Conservation (phyloP, 37 sponge, comb jelly and placozoan species). For the Cliona cf. orientalis region DNA sequence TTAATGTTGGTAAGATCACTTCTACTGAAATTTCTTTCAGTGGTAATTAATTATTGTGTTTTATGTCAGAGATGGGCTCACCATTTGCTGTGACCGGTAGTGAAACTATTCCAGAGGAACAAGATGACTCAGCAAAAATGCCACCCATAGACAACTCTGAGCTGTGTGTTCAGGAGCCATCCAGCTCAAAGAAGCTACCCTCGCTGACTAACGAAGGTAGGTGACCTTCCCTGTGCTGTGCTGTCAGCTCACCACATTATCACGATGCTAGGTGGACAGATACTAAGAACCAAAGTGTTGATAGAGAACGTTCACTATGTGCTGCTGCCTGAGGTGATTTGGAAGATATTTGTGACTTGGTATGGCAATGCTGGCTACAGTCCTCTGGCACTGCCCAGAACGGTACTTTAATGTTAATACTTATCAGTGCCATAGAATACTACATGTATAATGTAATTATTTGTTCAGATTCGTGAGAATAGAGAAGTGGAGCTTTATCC, state of each 20-base stretch:
- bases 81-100: background rate
- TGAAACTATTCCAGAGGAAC: background rate
- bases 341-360: slow-evolving; percentile 88
- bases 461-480: slow-evolving; percentile 11
- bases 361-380: slow-evolving; percentile 58
- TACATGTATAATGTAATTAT: too few relatives aligned
- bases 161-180: slow-evolving; percentile 19
- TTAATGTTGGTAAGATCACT: background rate
- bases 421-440: too few relatives aligned
- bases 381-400: slow-evolving; percentile 74
- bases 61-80: too few relatives aligned
- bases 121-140: background rate
- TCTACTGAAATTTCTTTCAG: too few relatives aligned
- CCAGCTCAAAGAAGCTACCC: slow-evolving; percentile 47
- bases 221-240: background rate
- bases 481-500: slow-evolving; percentile 77
- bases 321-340: slow-evolving; percentile 85
- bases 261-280: slow-evolving; percentile 45
- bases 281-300: slow-evolving; percentile 23
- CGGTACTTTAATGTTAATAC: too few relatives aligned
- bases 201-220: slow-evolving; percentile 58
- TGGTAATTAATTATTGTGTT: too few relatives aligned
- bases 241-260: background rate
- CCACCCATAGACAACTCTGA: slow-evolving; percentile 42
- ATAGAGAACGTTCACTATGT: slow-evolving; percentile 66